These are phyloP conservation scores for Periophthalmodon schlosseri DNA, from an alignment of 2,113 vertebrate species.

Conservation along the genomic window DNA sequence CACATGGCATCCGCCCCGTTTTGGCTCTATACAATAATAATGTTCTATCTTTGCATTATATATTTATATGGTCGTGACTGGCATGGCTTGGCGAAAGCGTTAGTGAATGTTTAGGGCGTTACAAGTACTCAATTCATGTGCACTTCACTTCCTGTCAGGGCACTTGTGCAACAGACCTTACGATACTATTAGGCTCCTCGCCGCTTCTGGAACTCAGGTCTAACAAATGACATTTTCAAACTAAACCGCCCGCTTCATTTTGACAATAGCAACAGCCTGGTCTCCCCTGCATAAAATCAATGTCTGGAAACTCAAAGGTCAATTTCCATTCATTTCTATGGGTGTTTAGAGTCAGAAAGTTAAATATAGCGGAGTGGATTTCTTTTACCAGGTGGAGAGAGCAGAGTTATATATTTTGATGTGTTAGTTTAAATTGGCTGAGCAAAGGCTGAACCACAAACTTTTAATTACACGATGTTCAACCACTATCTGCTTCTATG, in stretches of 20 bases:
- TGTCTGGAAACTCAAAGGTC: conserved; percentile 54
- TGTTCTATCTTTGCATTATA: too few species aligned
- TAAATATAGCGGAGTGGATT: conserved; percentile 17
- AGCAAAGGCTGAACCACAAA: conserved; percentile 41
- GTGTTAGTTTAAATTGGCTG: conserved; percentile 6
- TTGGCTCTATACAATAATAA: too few species aligned
- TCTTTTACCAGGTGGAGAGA: conserved; percentile 26
- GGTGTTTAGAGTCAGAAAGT: conserved; percentile 32
- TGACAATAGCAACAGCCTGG: conserved; percentile 18
- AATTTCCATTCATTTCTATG: conserved; percentile 40
- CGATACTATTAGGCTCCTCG: too few species aligned
- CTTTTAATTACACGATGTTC: conserved; percentile 43
- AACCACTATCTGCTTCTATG: neutral
- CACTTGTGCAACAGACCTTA: too few species aligned
- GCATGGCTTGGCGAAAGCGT: too few species aligned
- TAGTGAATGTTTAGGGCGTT: too few species aligned
- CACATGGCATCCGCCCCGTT: too few species aligned
- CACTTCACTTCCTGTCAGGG: too few species aligned
- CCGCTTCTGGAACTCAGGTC: too few species aligned
- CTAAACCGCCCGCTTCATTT: conserved; percentile 30
- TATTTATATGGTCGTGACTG: too few species aligned
- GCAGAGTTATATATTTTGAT: conserved; percentile 17
- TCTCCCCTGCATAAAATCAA: conserved; percentile 18
- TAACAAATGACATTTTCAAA: conserved; percentile 9
- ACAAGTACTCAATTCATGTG: too few species aligned